Conservation (phyloP, 2,113 vertebrate genomes). For the Australoheros scitulus region DNA sequence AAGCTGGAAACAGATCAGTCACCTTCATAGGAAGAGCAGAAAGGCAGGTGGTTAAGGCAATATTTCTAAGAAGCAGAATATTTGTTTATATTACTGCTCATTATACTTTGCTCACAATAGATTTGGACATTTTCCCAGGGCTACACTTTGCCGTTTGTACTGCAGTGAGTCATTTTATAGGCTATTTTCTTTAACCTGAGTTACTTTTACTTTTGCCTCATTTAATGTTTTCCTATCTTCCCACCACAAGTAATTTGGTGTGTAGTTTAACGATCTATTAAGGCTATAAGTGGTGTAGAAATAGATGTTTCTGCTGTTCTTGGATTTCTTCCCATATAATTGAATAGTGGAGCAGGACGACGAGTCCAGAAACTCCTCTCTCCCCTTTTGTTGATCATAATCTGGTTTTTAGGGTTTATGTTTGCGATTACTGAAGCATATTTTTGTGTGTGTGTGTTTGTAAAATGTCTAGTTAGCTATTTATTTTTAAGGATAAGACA, state of each 20-base stretch:
- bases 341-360: background rate
- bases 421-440: background rate
- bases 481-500: constrained; percentile 3
- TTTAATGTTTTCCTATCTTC: background rate
- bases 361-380: background rate
- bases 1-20: background rate
- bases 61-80: background rate
- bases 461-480: background rate
- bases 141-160: background rate
- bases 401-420: background rate
- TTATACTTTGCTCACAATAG: background rate
- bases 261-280: constrained; percentile 12
- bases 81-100: background rate
- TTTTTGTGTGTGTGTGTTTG: background rate
- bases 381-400: background rate
- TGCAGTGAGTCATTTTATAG: background rate
- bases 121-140: background rate
- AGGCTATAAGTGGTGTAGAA: background rate
- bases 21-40: background rate
- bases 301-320: background rate
- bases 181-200: background rate
- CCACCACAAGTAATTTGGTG: background rate
- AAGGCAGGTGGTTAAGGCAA: background rate
- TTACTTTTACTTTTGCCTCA: background rate
- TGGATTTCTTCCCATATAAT: background rate